Conservation (phyloP, 2,888 invertebrate species). For the Strigamia maritima region DNA sequence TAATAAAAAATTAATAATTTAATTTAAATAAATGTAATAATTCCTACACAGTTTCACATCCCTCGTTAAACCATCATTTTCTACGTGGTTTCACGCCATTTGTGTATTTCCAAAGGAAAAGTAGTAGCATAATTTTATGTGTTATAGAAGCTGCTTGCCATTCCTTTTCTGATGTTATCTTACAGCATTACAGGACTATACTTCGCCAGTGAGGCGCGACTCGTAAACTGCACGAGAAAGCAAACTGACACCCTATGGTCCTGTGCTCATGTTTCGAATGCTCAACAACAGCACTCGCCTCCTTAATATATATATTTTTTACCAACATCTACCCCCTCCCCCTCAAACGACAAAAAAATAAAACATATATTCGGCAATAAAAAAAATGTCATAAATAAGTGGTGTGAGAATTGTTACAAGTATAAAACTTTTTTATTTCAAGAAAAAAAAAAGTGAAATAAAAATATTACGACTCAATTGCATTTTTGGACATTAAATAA, state of each 20-base stretch:
- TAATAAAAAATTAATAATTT: neutral
- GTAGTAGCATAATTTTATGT: slow-evolving; percentile 18
- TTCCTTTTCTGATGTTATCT: slow-evolving; percentile 20
- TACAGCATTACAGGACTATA: slow-evolving; percentile 34
- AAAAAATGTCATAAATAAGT: slow-evolving; percentile 20
- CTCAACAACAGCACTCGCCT: slow-evolving; percentile 16
- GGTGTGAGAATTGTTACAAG: neutral
- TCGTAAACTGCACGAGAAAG: slow-evolving; percentile 34
- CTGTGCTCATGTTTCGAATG: slow-evolving; percentile 29
- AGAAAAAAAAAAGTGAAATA: neutral
- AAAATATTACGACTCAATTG: slow-evolving; percentile 30
- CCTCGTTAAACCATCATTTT: neutral
- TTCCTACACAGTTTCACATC: neutral
- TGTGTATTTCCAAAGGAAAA: neutral
- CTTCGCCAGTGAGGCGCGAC: slow-evolving; percentile 34
- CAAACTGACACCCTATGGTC: slow-evolving; percentile 32
- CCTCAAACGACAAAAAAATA: neutral
- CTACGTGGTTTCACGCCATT: neutral
- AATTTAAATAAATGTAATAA: no score
- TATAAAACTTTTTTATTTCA: neutral
- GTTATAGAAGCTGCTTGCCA: slow-evolving; percentile 22
- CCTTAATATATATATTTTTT: slow-evolving; percentile 13
- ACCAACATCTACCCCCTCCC: neutral
- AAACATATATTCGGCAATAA: neutral
- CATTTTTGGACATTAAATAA: slow-evolving; percentile 26